Conservation (phyloP, 1,140 invertebrate species). For the Gonatopus flavifemur region DNA sequence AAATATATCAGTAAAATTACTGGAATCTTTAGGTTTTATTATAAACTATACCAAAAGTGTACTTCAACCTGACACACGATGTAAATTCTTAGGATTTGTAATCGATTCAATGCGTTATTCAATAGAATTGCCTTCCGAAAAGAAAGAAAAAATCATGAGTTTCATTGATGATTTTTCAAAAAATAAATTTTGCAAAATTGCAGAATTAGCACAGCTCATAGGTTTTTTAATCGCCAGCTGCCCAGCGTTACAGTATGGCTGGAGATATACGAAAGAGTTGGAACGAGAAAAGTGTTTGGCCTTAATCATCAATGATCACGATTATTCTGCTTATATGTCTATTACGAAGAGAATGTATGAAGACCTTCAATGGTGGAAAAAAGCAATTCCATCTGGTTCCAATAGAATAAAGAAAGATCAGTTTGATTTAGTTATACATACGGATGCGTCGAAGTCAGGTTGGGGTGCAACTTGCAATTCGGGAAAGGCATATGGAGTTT, state of each 20-base stretch:
- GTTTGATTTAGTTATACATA: slow-evolving; percentile 1
- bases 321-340: background rate
- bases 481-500: background rate
- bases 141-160: background rate
- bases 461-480: slow-evolving; percentile 5
- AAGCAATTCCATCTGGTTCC: slow-evolving; percentile 3
- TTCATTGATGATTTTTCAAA: background rate
- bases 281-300: slow-evolving; percentile 18
- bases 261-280: slow-evolving; percentile 18
- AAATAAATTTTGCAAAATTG: slow-evolving; percentile 10
- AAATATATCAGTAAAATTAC: background rate
- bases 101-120: background rate
- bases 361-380: slow-evolving; percentile 27
- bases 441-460: slow-evolving; percentile 5
- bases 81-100: slow-evolving; percentile 5
- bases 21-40: slow-evolving; percentile 10
- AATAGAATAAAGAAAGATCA: slow-evolving; percentile 14
- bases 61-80: background rate
- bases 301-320: background rate
- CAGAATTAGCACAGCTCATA: slow-evolving; percentile 19
- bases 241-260: slow-evolving; percentile 18
- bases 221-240: slow-evolving; percentile 12
- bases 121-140: background rate
- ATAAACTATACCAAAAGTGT: slow-evolving; percentile 5
- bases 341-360: background rate